Base-by-base conservation (phyloP, 2,888 invertebrate species). In the Harmothoe impar region DNA sequence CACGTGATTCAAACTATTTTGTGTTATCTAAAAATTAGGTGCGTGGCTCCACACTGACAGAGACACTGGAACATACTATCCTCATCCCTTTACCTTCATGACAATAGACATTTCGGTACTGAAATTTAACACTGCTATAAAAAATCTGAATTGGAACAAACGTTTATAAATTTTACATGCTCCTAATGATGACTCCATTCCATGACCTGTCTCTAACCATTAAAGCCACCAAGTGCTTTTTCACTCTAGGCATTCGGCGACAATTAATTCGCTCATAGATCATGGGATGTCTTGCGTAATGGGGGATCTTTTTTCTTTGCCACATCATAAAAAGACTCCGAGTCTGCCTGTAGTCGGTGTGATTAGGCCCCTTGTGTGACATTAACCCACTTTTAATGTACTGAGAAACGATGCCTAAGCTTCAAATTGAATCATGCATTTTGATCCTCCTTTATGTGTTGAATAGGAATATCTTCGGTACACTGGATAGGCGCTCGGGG, bases 91-190 rank as follows among this genome's bases (percentile, higher is more conserved):
- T 35, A 84, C 35, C 0, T 33, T n/a, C 20, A 62, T 25, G n/a
- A 25, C 62, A 62, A 62, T n/a, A 5, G 62, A n/a, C 62, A 62
- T 62, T 12, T 62, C n/a, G n/a, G 62, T 3, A 62, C 10, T 62
- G 43, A 43, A 43, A 31, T 77, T 77, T 31, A 25, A 77, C 3
- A 29, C 15, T 77, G 77, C 77, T 77, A 77, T n/a, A 81, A 81
- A 81, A 31, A 81, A 81, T 81, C 81, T 81, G 81, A 81, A 33
- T 43, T 33, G 43, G 81, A 81, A 35, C 81, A 81, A 81, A 81
- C 81, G 20, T 43, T 81, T 43, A 43, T 81, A 25, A 43, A 81
- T 81, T 33, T 81, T 33, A 81, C 81, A 81, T 35, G 81, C 15
- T 23, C 17, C 35, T 33, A 7, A 35, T 81, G 25, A 81, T 81